phyloP scores from a whole-genome alignment of 53 echinoderm and acorn worm genomes.

The Crossaster papposus region DNA sequence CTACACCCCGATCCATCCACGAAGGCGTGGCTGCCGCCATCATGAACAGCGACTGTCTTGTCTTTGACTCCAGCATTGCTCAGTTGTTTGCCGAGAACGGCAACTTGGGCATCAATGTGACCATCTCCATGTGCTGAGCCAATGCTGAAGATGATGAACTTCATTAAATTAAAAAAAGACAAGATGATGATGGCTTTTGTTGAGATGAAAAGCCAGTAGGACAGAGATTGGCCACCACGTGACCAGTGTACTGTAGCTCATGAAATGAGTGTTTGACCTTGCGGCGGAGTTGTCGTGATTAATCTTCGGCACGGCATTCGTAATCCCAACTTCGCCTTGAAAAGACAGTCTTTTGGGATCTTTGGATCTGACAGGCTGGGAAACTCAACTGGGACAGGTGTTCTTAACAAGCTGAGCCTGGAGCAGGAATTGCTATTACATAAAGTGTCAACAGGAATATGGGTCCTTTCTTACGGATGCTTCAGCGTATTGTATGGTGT shows the following conservation, averaged over 20 bases:
- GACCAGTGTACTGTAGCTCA: background rate
- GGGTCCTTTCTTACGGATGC: background rate
- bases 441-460: background rate
- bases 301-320: background rate
- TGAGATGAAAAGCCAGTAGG: background rate
- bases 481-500: background rate
- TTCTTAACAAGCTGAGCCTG: background rate
- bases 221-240: background rate
- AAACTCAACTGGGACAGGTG: background rate
- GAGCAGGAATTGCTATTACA: background rate
- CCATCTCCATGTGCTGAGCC: slow-evolving; percentile 97
- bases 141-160: background rate
- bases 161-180: background rate
- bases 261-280: background rate
- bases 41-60: slow-evolving; percentile 99
- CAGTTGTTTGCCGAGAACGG: slow-evolving; percentile 99
- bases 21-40: slow-evolving; percentile 98
- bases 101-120: slow-evolving; percentile 97
- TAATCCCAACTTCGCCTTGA: background rate
- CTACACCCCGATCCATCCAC: slow-evolving; percentile 98
- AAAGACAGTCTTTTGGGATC: background rate
- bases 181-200: background rate
- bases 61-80: slow-evolving; percentile 98
- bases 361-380: background rate
- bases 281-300: background rate